phyloP scores from a whole-genome alignment of 2,888 invertebrate species.

The Ypsolopha sequella region DNA sequence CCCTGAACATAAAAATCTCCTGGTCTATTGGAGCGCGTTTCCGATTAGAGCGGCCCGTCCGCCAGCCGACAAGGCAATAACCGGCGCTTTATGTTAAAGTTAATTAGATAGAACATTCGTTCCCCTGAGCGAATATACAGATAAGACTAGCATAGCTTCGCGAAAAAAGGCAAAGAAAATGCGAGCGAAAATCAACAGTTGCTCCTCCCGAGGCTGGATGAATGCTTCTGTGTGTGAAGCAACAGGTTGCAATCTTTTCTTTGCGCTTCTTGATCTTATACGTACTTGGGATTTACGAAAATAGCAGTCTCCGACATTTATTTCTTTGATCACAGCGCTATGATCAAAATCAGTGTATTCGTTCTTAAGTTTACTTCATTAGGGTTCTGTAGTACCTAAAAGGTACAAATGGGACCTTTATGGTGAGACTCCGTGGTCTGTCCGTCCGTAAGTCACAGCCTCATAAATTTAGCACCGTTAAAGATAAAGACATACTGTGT shows the following conservation, averaged over 20 bases:
- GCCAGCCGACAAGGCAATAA: conserved; percentile 49
- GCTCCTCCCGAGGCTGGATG: conserved; percentile 1
- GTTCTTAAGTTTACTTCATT: no score
- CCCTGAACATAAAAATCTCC: conserved; percentile 18
- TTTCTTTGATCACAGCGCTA: no score
- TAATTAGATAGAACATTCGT: conserved; percentile 65
- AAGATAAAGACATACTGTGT: no score
- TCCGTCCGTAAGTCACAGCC: no score
- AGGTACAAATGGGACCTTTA: no score
- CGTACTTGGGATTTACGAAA: no score
- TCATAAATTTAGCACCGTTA: no score
- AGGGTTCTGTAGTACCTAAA: no score
- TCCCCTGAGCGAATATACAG: conserved; percentile 55
- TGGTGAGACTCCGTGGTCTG: no score
- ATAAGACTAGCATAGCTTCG: conserved; percentile 32
- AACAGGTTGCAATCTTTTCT: conserved; percentile 3
- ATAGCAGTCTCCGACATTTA: no score
- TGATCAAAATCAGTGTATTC: no score
- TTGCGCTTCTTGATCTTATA: neutral
- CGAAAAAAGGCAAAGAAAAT: conserved; percentile 35
- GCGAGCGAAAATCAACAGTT: conserved; percentile 26
- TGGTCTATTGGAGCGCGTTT: conserved; percentile 34
- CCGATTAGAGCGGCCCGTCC: conserved; percentile 37
- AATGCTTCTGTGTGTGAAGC: conserved; percentile 4
- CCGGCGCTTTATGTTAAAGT: conserved; percentile 61